Percentiles rank a stretch among this genome's conserved stretches.
Evolutionary conservation across 2,888 invertebrate species (phyloP).

Genomic region (Myopa testacea): DNA sequence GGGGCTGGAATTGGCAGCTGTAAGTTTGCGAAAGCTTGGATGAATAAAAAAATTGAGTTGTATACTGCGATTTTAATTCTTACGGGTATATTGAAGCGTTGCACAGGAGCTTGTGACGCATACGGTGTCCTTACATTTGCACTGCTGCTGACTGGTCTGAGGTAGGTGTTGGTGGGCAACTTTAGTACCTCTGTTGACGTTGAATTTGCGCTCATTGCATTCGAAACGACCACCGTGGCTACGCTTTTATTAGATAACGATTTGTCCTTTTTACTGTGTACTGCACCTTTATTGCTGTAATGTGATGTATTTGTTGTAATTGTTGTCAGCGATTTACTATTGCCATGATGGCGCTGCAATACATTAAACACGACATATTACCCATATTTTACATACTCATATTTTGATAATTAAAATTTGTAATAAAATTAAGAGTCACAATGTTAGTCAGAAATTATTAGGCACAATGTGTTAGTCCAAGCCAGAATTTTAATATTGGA

Average conservation of each 20-base stretch:
- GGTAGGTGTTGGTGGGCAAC: conserved; percentile 62
- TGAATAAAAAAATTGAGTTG: neutral
- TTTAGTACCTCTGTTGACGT: conserved; percentile 57
- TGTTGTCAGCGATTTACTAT: conserved; percentile 43
- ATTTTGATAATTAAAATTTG: too few relatives aligned
- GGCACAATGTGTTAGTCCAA: too few relatives aligned
- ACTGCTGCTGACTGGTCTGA: conserved; percentile 55
- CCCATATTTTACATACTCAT: too few relatives aligned
- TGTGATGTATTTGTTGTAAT: conserved; percentile 42
- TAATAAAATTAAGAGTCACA: too few relatives aligned
- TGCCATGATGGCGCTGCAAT: conserved; percentile 36
- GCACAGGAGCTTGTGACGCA: conserved; percentile 52
- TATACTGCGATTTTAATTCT: conserved; percentile 31
- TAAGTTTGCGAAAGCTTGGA: conserved; percentile 21
- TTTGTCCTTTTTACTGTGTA: conserved; percentile 49
- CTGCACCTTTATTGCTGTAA: conserved; percentile 43
- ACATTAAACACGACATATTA: neutral
- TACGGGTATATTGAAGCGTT: conserved; percentile 62
- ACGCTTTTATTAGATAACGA: conserved; percentile 34
- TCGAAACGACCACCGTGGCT: conserved; percentile 27
- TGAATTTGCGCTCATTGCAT: neutral
- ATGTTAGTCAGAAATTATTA: too few relatives aligned
- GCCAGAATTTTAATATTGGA: too few relatives aligned
- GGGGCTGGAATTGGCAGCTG: conserved; percentile 61
- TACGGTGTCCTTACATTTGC: conserved; percentile 46